phyloP scores from a whole-genome alignment of 2,888 invertebrate genomes.

The Acanthococcus lagerstroemiae region DNA sequence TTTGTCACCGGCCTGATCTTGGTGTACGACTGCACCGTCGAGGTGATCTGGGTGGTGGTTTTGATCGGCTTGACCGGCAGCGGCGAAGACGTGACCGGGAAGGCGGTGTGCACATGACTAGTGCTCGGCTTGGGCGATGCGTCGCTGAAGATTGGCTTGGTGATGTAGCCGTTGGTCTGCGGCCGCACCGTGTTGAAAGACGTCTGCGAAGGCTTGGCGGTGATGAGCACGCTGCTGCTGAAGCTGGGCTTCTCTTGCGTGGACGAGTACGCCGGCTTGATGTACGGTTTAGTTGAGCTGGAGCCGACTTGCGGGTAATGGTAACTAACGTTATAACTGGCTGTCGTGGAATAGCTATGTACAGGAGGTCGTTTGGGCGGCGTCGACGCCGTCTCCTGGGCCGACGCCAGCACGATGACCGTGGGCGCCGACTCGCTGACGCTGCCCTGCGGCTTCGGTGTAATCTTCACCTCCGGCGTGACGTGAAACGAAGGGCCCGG shows the following conservation, averaged over 20 bases:
- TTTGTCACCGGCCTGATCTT: slow-evolving; percentile 2
- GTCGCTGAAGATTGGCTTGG: slow-evolving; percentile 27
- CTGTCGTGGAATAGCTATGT: slow-evolving; percentile 11
- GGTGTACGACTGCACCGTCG: slow-evolving; percentile 13
- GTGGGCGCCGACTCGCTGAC: slow-evolving; percentile 43
- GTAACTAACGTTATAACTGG: slow-evolving; percentile 31
- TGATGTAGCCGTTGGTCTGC: slow-evolving; percentile 33
- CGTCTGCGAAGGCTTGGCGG: slow-evolving; percentile 34
- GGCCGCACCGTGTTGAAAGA: background rate
- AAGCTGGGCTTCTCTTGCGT: slow-evolving; percentile 32
- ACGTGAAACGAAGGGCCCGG: slow-evolving; percentile 38
- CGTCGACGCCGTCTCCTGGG: slow-evolving; percentile 22
- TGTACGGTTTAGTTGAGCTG: slow-evolving; percentile 12
- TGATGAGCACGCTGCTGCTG: slow-evolving; percentile 36
- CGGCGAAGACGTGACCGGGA: slow-evolving; percentile 32
- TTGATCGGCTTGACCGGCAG: slow-evolving; percentile 31
- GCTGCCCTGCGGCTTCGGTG: slow-evolving; percentile 35
- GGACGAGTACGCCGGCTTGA: slow-evolving; percentile 11
- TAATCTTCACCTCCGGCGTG: slow-evolving; percentile 36
- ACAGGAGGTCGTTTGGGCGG: slow-evolving; percentile 31
- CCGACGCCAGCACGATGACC: slow-evolving; percentile 50
- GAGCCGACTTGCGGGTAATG: slow-evolving; percentile 9
- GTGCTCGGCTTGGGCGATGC: background rate
- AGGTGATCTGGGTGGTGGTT: slow-evolving; percentile 29
- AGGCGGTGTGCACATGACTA: slow-evolving; percentile 29